Conservation (phyloP, 2,888 invertebrate genomes). For the Drosophila nr. fundita region DNA sequence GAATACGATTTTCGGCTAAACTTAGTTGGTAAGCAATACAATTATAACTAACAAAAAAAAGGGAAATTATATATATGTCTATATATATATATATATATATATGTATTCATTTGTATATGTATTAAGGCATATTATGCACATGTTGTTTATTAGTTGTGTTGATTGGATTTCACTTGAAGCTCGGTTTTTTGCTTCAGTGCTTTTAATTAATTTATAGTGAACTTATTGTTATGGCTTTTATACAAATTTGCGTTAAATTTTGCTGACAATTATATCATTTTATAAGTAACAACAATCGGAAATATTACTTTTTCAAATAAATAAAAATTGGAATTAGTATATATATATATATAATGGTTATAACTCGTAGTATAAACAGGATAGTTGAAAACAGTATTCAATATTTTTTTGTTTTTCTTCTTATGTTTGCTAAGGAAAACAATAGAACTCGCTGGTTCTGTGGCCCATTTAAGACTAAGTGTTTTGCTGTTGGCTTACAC, state of each 20-base stretch:
- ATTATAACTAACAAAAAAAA: conserved; percentile 59
- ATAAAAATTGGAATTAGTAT: conserved; percentile 37
- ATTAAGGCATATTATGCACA: conserved; percentile 28
- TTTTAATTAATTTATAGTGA: conserved; percentile 65
- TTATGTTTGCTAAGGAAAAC: conserved; percentile 9
- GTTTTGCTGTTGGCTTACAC: conserved; percentile 30
- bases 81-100: conserved; percentile 14
- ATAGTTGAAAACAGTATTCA: conserved; percentile 29
- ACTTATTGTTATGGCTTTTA: conserved; percentile 82
- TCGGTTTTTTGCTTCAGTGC: conserved; percentile 14
- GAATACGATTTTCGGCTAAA: conserved; percentile 58
- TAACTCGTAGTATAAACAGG: conserved; percentile 36
- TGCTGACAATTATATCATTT: conserved; percentile 14
- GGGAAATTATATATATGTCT: conserved; percentile 8
- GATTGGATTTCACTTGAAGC: conserved; percentile 17
- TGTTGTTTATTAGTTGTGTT: conserved; percentile 17
- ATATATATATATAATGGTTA: conserved; percentile 7
- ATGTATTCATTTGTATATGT: conserved; percentile 21
- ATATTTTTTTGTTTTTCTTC: background rate
- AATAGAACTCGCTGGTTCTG: conserved; percentile 1
- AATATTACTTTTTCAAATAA: conserved; percentile 44
- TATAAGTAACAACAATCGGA: conserved; percentile 17
- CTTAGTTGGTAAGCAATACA: conserved; percentile 40
- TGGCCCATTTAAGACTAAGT: conserved; percentile 27
- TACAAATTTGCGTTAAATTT: conserved; percentile 47